These are phyloP conservation scores for Parazoanthus darwini DNA, from an alignment of 92 coral and sea anemone genomes.

Conservation along the genomic window DNA sequence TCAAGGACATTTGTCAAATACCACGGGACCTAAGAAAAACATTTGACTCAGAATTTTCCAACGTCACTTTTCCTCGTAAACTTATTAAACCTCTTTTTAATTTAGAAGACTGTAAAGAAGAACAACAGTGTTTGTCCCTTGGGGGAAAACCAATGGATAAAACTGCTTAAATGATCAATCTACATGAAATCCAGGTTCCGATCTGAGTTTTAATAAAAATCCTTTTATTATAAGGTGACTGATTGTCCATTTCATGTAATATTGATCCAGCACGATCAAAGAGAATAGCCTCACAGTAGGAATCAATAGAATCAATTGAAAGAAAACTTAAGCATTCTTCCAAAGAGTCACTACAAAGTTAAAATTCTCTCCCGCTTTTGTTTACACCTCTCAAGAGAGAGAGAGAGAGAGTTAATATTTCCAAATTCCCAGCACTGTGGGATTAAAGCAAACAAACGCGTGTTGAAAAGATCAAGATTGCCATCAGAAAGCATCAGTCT, in stretches of 20 bases:
- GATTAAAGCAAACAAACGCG: conserved; percentile 8
- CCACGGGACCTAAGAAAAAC: not conserved
- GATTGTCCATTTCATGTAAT: not conserved
- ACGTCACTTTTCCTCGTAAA: not conserved
- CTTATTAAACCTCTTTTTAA: no score
- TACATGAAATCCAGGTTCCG: not conserved
- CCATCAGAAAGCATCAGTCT: not conserved
- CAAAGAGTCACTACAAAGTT: not conserved
- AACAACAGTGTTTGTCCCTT: not conserved
- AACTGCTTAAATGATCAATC: no score
- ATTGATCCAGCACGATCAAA: no score
- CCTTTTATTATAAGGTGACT: not conserved
- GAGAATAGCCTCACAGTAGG: no score
- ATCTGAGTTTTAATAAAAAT: no score
- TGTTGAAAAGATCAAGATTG: not conserved
- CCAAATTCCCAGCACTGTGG: not conserved
- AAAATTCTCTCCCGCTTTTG: not conserved
- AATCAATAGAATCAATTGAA: not conserved
- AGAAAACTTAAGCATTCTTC: not conserved
- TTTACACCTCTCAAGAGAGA: conserved; percentile 2
- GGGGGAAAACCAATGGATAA: not conserved
- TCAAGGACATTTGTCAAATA: no score
- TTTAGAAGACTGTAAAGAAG: not conserved
- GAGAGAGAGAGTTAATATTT: not conserved
- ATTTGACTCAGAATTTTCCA: not conserved